phyloP scores from a whole-genome alignment of 92 coral and sea anemone species.

The Montipora capitata region DNA sequence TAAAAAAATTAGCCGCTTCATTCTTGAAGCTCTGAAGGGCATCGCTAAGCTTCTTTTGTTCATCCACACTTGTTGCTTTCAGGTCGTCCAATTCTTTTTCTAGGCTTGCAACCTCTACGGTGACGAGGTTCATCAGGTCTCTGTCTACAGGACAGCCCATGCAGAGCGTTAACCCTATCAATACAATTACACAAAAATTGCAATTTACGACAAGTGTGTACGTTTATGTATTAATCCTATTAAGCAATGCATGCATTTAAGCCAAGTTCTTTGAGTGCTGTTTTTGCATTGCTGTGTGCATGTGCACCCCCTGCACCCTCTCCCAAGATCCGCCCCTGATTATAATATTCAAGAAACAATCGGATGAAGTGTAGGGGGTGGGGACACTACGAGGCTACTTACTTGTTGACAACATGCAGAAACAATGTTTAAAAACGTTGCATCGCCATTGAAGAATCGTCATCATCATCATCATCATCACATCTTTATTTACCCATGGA shows the following conservation, averaged over 20 bases:
- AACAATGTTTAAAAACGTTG: too few species aligned
- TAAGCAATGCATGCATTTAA: too few species aligned
- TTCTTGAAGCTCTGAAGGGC: constrained; percentile 65
- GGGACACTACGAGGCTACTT: too few species aligned
- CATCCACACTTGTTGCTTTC: constrained; percentile 54
- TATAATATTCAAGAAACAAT: too few species aligned
- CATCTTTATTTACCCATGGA: too few species aligned
- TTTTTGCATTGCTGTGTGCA: background rate
- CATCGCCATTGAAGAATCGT: too few species aligned
- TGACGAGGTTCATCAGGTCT: constrained; percentile 79
- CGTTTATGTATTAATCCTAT: too few species aligned
- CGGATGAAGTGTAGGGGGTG: too few species aligned
- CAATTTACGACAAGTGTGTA: background rate
- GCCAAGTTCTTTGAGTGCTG: too few species aligned
- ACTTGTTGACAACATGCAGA: too few species aligned
- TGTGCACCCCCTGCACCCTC: constrained; percentile 68
- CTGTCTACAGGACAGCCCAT: constrained; percentile 86
- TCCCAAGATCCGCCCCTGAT: constrained; percentile 29
- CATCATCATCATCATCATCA: too few species aligned
- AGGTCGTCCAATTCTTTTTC: constrained; percentile 36
- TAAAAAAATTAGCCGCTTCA: constrained; percentile 53
- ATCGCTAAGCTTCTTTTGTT: constrained; percentile 63
- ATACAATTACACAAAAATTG: background rate
- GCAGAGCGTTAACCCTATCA: constrained; percentile 86
- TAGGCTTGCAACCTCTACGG: constrained; percentile 66